Evolutionary conservation across 2,888 invertebrate species (phyloP).

Genomic region (Sinotaia quadrata): DNA sequence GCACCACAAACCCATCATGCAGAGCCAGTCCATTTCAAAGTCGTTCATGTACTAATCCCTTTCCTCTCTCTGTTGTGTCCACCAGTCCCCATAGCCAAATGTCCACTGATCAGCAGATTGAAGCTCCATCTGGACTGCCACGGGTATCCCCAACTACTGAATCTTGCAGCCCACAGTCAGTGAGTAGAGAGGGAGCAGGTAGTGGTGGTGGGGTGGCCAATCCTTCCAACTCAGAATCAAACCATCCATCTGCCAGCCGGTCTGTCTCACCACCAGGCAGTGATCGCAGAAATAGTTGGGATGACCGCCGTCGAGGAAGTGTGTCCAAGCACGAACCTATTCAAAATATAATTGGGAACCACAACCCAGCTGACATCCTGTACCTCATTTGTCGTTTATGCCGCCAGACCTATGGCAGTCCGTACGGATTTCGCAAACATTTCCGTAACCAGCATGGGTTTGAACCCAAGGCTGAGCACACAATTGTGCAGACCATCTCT

Average conservation of each 20-base stretch:
- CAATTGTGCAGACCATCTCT: conserved; percentile 68
- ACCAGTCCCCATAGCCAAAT: not conserved
- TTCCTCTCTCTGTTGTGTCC: not conserved
- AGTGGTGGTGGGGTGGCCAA: not conserved
- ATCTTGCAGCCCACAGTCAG: conserved; percentile 18
- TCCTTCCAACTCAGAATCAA: not conserved
- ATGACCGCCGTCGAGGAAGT: conserved; percentile 35
- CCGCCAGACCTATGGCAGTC: conserved; percentile 66
- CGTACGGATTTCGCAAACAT: conserved; percentile 68
- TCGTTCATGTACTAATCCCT: not conserved
- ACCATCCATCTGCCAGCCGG: not conserved
- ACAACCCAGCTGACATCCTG: conserved; percentile 66
- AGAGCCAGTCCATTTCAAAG: conserved; percentile 10
- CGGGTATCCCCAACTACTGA: not conserved
- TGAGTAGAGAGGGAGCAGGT: conserved; percentile 13
- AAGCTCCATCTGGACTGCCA: not conserved
- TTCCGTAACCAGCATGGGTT: conserved; percentile 69
- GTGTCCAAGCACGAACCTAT: conserved; percentile 66
- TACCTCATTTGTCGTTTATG: conserved; percentile 68
- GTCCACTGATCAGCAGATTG: not conserved
- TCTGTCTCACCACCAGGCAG: conserved; percentile 22
- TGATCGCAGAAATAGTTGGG: not conserved
- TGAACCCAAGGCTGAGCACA: conserved; percentile 67
- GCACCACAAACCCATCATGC: not conserved
- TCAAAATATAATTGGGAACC: conserved; percentile 65